Evolutionary conservation across 2,888 invertebrate genomes (phyloP).

Genomic region (Cartodere bifasciata): DNA sequence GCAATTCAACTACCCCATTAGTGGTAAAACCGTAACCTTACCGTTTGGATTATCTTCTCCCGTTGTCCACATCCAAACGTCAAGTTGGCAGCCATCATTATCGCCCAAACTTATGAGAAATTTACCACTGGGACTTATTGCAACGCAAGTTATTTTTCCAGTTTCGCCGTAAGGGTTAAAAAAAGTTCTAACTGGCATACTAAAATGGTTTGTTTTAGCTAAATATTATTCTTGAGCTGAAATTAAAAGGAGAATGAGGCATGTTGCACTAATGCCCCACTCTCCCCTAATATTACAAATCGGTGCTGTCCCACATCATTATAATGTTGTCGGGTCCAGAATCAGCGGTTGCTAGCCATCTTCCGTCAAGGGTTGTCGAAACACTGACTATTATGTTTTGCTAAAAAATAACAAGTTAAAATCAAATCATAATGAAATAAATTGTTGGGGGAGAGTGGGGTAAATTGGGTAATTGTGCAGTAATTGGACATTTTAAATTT

Average conservation of each 20-base stretch:
- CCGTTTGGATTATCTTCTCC: slow-evolving; percentile 42
- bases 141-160: slow-evolving; percentile 31
- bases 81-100: slow-evolving; percentile 34
- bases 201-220: too few species aligned
- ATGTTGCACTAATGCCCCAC: too few species aligned
- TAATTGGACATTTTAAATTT: too few species aligned
- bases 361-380: slow-evolving; percentile 39
- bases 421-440: too few species aligned
- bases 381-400: slow-evolving; percentile 39
- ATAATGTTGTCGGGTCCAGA: slow-evolving; percentile 42
- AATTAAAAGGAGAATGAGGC: too few species aligned
- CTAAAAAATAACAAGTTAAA: slow-evolving; percentile 29
- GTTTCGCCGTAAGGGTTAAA: slow-evolving; percentile 38
- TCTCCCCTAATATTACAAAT: slow-evolving; percentile 7
- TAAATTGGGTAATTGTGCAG: too few species aligned
- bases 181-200: slow-evolving; percentile 40
- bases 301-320: slow-evolving; percentile 43
- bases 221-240: too few species aligned
- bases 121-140: slow-evolving; percentile 44
- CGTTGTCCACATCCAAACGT: slow-evolving; percentile 52
- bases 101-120: slow-evolving; percentile 44
- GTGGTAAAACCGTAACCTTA: slow-evolving; percentile 27
- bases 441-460: too few species aligned
- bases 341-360: slow-evolving; percentile 48
- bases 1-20: too few species aligned